Base-by-base conservation (phyloP, 1,140 invertebrate genomes). In the Drosophila mayri region DNA sequence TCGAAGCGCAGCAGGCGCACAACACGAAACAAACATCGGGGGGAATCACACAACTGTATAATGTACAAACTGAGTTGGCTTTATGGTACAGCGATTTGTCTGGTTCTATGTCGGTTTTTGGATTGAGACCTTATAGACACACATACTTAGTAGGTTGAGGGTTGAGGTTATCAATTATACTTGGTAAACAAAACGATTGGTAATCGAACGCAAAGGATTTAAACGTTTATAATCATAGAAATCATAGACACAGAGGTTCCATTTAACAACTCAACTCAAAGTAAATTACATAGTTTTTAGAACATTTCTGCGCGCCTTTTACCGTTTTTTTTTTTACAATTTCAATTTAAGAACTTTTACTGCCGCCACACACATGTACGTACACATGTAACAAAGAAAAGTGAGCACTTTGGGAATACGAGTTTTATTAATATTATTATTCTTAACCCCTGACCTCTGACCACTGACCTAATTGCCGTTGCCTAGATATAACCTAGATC, bases 191-290 rank as follows among this genome's bases (percentile, higher is more conserved):
- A 58, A 84, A 81, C 68, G 68, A 59, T 72, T 71, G 66, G 52
- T 72, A 72, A 68, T 74, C 67, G 71, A 77, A 62, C 82, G 63
- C 57, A 78, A 50, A 84, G 74, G 64, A 57, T 58, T 75, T 63
- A 72, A 76, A 76, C 61, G 58, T 79, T 76, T 71, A 83, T 55
- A 55, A 55, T 55, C 52, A 85, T 44, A 55, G 62, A 87, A 87
- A 86, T 87, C 71, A 86, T 82, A 86, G 83, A 88, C 80, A 88
- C 73, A 72, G 76, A 86, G 76, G 44, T 61, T 80, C 44, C 60
- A 72, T 58, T 60, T 71, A 71, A 86, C 64, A 88, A 81, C 63
- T 81, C 64, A 87, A 81, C 63, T 77, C 62, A 76, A 82, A 76
- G 55, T 55, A 61, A 62, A 78, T 47, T 78, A 78, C 76, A 78